phyloP scores from a whole-genome alignment of 2,113 vertebrate species.

The Tichodroma muraria region DNA sequence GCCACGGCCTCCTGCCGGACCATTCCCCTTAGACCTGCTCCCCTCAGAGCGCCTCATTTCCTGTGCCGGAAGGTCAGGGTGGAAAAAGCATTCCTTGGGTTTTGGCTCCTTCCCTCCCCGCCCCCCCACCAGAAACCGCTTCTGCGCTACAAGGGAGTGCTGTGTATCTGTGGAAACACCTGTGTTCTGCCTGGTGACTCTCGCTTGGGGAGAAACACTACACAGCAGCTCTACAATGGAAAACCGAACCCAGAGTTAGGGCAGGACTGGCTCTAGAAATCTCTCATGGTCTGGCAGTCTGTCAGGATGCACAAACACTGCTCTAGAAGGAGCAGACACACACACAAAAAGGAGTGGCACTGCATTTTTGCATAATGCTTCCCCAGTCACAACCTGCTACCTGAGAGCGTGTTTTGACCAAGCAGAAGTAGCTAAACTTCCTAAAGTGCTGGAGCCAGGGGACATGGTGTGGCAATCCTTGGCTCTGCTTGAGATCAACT shows the following conservation, averaged over 20 bases:
- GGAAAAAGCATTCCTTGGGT: not conserved
- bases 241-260: not conserved
- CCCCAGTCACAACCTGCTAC: not conserved
- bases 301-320: not conserved
- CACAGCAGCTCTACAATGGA: not conserved
- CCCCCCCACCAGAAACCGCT: not conserved
- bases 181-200: not conserved
- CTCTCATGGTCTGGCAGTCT: not conserved
- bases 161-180: not conserved
- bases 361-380: not conserved
- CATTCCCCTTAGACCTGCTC: not conserved
- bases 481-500: not conserved
- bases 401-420: not conserved
- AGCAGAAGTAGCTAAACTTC: not conserved
- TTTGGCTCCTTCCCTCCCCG: not conserved
- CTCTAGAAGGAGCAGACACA: not conserved
- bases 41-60: not conserved
- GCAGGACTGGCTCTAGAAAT: not conserved
- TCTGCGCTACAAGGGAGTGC: not conserved
- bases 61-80: not conserved
- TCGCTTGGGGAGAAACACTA: not conserved
- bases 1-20: fast-evolving
- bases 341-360: not conserved
- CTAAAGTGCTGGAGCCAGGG: not conserved
- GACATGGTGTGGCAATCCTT: not conserved